These are phyloP conservation scores for Helicoverpa armigera DNA, from an alignment of 1,140 invertebrate species.

Conservation along the genomic window DNA sequence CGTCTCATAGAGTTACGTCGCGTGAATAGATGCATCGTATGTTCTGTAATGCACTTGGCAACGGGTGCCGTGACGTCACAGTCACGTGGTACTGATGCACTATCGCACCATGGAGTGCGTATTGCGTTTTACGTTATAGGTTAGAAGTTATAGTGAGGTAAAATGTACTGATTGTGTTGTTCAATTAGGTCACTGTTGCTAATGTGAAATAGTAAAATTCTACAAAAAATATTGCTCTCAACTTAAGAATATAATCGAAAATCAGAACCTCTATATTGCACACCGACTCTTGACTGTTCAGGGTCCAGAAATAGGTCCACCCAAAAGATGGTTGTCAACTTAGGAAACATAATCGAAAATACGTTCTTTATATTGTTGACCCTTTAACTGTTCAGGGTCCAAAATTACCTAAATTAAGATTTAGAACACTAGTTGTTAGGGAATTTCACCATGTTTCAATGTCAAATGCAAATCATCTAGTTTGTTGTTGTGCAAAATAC, in stretches of 20 bases:
- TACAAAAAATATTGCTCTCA: no score
- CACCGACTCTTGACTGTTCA: no score
- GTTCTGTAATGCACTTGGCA: conserved; percentile 15
- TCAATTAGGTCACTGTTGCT: not conserved
- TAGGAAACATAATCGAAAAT: no score
- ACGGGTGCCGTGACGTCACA: not conserved
- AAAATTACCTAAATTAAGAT: no score
- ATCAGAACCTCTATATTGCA: no score
- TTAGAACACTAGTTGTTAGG: not conserved
- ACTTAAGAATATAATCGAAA: no score
- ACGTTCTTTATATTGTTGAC: no score
- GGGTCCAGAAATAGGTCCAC: no score
- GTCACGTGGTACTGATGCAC: conserved; percentile 11
- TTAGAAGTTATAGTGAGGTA: not conserved
- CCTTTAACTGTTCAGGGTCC: no score
- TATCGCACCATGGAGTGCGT: not conserved
- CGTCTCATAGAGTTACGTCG: conserved; percentile 10
- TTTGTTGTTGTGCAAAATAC: not conserved
- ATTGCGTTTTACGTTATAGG: conserved; percentile 11
- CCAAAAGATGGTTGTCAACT: no score
- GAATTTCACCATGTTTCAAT: not conserved
- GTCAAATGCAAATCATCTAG: not conserved
- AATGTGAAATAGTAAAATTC: no score
- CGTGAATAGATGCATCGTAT: not conserved
- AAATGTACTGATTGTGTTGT: not conserved